Evolutionary conservation across 1,140 invertebrate genomes (phyloP), one percentile per base, ranked within the genome.

Genomic region (Drosophila fuyamai): DNA sequence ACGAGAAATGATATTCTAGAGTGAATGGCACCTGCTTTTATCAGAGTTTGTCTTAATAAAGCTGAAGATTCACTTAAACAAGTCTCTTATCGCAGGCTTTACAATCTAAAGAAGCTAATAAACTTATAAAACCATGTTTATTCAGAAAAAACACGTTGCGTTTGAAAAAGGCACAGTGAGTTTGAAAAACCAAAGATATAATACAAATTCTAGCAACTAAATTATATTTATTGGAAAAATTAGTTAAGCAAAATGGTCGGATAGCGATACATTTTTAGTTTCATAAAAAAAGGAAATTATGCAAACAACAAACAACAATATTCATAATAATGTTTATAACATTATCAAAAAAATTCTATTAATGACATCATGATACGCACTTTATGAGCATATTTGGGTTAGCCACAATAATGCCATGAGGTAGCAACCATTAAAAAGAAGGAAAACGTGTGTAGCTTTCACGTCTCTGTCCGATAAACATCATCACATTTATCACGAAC

Each of bases 31-130:
- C 53, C 43, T 44, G 61, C 48, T 76, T 76, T 76, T 76, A 76
- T 66, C 60, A 40, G 72, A 53, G 38, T 9, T 47, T 4, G 1
- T n/a, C 36, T 70, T 12, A 46, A 44, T 40, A 47, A 76, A 76
- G 38, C 32, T 58, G 35, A 43, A 58, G 73, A 76, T 60, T 73
- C 70, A 73, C 40, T 58, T 38, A 66, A 41, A 57, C 18, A 72
- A 16, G 46, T 60, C 16, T 44, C 72, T 76, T 76, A 76, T 76
- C 73, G 47, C 60, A 13, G 41, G 29, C 51, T 41, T 67, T 76
- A 76, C 62, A 67, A 46, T 27, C 67, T 71, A 35, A 50, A 41
- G n/a, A 70, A 48, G 66, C 35, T 71, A 71, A 58, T 71, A 71
- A 71, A 71, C 18, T 32, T 36, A 71, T 68, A 41, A 71, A 71